phyloP scores from a whole-genome alignment of 2,888 invertebrate genomes.

The Drosophila trichaetosa region DNA sequence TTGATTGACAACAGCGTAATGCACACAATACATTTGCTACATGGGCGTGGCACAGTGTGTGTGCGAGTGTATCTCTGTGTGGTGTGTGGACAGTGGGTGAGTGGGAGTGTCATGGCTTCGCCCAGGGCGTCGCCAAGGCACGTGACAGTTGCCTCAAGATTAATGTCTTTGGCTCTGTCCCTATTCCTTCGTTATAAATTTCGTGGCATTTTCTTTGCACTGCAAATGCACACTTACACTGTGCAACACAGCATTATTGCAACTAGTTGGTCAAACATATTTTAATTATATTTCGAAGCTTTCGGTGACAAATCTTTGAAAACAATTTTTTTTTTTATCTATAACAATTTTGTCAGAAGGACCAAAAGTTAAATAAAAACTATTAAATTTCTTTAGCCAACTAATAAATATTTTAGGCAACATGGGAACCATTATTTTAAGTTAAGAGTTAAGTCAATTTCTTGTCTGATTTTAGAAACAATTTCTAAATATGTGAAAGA shows the following conservation, averaged over 20 bases:
- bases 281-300: neutral
- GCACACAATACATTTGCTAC: constrained; percentile 73
- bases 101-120: constrained; percentile 19
- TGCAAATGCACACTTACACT: constrained; percentile 52
- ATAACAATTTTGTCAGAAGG: neutral
- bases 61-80: constrained; percentile 2
- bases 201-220: constrained; percentile 48
- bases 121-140: constrained; percentile 30
- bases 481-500: neutral
- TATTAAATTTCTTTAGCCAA: neutral
- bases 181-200: constrained; percentile 65
- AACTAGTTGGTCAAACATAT: neutral
- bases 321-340: neutral
- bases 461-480: too few relatives aligned
- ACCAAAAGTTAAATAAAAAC: rapidly evolving
- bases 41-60: constrained; percentile 19
- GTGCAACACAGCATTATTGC: constrained; percentile 30
- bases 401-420: neutral
- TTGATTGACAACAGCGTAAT: constrained; percentile 80
- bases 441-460: neutral
- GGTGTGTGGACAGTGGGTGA: neutral
- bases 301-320: neutral
- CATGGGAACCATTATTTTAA: neutral
- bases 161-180: constrained; percentile 67
- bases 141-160: constrained; percentile 74